Percentiles rank a stretch among this genome's conserved stretches.
phyloP scores from a whole-genome alignment of 2,888 invertebrate genomes.

The Iselma pallidipennis region DNA sequence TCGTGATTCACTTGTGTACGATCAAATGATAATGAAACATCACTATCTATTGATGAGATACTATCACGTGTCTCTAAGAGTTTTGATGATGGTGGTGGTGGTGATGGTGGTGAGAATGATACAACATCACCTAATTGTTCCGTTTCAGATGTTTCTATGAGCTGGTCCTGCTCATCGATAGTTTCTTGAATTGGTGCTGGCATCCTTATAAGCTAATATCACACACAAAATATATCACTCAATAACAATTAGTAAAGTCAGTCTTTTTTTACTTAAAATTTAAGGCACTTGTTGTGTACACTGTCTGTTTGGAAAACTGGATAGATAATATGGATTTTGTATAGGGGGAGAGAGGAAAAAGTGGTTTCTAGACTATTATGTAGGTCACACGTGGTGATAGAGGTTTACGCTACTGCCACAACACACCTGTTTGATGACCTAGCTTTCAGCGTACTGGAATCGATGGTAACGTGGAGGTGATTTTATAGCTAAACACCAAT shows the following conservation, averaged over 20 bases:
- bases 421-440: slow-evolving; percentile 52
- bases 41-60: slow-evolving; percentile 66
- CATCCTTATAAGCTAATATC: slow-evolving; percentile 50
- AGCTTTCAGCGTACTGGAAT: slow-evolving; percentile 50
- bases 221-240: slow-evolving; percentile 43
- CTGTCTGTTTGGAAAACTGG: slow-evolving; percentile 18
- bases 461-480: slow-evolving; percentile 19
- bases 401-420: slow-evolving; percentile 53
- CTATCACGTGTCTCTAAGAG: slow-evolving; percentile 63
- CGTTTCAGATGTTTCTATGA: slow-evolving; percentile 49
- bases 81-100: slow-evolving; percentile 58
- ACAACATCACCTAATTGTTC: slow-evolving; percentile 49
- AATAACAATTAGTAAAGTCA: slow-evolving; percentile 18
- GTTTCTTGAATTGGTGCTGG: slow-evolving; percentile 48
- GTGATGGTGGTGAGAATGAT: slow-evolving; percentile 51
- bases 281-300: slow-evolving; percentile 29
- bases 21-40: slow-evolving; percentile 63
- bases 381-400: slow-evolving; percentile 45
- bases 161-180: slow-evolving; percentile 43
- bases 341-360: no score
- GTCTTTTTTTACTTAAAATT: slow-evolving; percentile 12
- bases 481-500: slow-evolving; percentile 32
- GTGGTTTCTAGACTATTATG: no score
- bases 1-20: slow-evolving; percentile 43
- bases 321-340: no score